Conservation (phyloP, 2,113 vertebrate species). For the Monopterus albus region DNA sequence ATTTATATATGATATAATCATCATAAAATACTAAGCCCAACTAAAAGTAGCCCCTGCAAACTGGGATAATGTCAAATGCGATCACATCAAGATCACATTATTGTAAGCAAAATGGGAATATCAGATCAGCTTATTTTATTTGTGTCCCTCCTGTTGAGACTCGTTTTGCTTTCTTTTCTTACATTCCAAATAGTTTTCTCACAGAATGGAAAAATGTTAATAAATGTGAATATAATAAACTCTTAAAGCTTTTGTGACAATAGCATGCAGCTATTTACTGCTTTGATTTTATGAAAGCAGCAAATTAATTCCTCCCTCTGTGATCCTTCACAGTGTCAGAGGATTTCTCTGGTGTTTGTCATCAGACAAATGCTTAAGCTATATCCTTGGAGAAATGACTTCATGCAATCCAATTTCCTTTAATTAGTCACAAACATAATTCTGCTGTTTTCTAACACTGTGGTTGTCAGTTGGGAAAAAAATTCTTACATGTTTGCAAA, state of each 20-base stretch:
- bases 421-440: conserved; percentile 77
- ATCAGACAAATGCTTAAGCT: conserved; percentile 67
- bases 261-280: conserved; percentile 38
- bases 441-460: conserved; percentile 71
- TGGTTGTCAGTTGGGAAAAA: conserved; percentile 30
- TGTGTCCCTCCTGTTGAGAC: background rate
- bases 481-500: conserved; percentile 63
- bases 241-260: conserved; percentile 47
- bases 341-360: conserved; percentile 68
- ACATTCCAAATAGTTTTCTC: background rate
- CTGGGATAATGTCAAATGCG: background rate
- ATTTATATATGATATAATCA: too few relatives aligned
- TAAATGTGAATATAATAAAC: conserved; percentile 52
- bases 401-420: conserved; percentile 73
- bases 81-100: too few relatives aligned
- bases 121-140: too few relatives aligned
- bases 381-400: conserved; percentile 71
- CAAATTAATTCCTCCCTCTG: conserved; percentile 56
- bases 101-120: too few relatives aligned
- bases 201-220: background rate
- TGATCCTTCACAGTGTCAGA: conserved; percentile 56
- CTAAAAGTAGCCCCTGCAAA: too few relatives aligned
- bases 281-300: conserved; percentile 54
- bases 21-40: too few relatives aligned
- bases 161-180: background rate